phyloP scores from a whole-genome alignment of 2,888 invertebrate species.

The Brachyopa scutellaris region DNA sequence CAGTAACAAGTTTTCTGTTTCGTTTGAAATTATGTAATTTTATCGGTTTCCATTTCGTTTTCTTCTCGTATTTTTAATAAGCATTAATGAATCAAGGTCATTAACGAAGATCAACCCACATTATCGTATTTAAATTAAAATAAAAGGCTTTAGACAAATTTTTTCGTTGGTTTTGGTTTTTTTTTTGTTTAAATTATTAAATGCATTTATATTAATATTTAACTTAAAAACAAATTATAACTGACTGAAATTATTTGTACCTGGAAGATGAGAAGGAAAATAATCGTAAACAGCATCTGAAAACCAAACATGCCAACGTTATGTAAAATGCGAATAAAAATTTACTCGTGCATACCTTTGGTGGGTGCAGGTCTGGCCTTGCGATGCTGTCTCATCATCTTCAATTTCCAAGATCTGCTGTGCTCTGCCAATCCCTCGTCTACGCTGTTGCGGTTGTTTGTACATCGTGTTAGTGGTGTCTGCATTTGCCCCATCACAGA shows the following conservation, averaged over 20 bases:
- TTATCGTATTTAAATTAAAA: conserved; percentile 13
- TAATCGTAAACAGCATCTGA: neutral
- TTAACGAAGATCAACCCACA: conserved; percentile 66
- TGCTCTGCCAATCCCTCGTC: conserved; percentile 6
- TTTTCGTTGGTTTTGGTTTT: neutral
- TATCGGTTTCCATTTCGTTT: conserved; percentile 57
- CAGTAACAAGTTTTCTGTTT: conserved; percentile 29
- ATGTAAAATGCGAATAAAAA: conserved; percentile 21
- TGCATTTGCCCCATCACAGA: conserved; percentile 30
- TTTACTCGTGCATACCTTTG: neutral
- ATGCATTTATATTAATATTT: neutral
- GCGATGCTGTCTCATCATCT: neutral
- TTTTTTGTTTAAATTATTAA: neutral
- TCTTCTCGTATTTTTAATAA: conserved; percentile 57
- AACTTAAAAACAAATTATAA: neutral
- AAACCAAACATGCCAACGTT: neutral
- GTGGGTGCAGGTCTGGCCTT: conserved; percentile 41
- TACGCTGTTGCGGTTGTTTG: no score
- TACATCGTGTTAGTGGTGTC: neutral
- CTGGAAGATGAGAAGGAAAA: neutral
- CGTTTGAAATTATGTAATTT: conserved; percentile 65
- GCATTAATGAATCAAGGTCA: conserved; percentile 68
- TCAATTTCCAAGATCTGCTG: neutral
- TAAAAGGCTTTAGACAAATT: neutral
- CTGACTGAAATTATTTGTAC: neutral